Conservation (phyloP, 2,888 invertebrate species). For the Rhamphomyia laevipes region DNA sequence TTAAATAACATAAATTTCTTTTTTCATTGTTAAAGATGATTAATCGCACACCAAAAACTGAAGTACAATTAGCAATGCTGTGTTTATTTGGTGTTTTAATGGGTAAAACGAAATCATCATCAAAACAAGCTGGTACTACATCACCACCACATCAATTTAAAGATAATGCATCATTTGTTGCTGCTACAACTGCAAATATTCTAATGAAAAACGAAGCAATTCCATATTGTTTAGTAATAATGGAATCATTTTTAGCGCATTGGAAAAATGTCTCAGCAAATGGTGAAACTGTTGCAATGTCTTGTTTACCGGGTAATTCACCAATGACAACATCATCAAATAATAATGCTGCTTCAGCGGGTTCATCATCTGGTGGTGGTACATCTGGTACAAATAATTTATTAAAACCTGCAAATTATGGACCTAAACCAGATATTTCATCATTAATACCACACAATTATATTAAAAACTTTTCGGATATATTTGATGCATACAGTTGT, state of each 20-base stretch:
- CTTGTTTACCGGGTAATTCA: background rate
- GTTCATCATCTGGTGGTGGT: slow-evolving; percentile 30
- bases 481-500: slow-evolving; percentile 88
- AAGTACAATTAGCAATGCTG: slow-evolving; percentile 80
- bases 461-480: slow-evolving; percentile 83
- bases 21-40: too few species aligned
- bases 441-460: slow-evolving; percentile 90
- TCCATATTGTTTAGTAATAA: slow-evolving; percentile 57
- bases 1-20: too few species aligned
- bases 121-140: slow-evolving; percentile 35
- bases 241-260: slow-evolving; percentile 60
- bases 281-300: slow-evolving; percentile 28
- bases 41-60: slow-evolving; percentile 57
- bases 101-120: slow-evolving; percentile 36
- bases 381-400: slow-evolving; percentile 44
- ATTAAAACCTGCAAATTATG: slow-evolving; percentile 68
- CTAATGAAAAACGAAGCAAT: slow-evolving; percentile 59
- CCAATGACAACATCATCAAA: background rate
- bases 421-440: slow-evolving; percentile 85
- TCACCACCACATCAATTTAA: slow-evolving; percentile 42
- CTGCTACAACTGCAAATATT: slow-evolving; percentile 56
- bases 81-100: slow-evolving; percentile 61
- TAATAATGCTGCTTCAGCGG: slow-evolving; percentile 4
- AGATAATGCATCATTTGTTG: slow-evolving; percentile 46
- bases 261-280: slow-evolving; percentile 51